Conservation (phyloP, 1,140 invertebrate species). For the Spodoptera frugiperda region DNA sequence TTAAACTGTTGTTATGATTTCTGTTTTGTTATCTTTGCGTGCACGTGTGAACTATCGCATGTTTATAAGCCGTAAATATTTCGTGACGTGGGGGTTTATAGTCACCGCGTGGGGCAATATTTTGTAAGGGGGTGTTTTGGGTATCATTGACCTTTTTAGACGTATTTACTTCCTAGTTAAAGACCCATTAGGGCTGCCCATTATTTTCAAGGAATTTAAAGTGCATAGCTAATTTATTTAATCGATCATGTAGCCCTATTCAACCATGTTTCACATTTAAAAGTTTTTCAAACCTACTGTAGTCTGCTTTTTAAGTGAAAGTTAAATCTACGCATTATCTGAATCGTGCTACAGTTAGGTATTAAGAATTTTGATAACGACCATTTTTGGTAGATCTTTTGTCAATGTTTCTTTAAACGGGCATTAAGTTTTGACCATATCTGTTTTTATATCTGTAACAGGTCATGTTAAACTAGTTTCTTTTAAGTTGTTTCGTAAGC, state of each 20-base stretch:
- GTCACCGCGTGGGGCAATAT: constrained; percentile 48
- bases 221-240: not conserved
- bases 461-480: constrained; percentile 24
- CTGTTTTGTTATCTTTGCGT: constrained; percentile 51
- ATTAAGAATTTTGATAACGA: constrained; percentile 18
- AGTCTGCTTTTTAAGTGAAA: constrained; percentile 12
- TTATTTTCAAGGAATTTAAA: constrained; percentile 1
- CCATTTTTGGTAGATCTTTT: constrained; percentile 40
- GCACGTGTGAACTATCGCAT: constrained; percentile 57
- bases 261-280: not conserved
- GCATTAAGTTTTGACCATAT: constrained; percentile 11
- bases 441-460: constrained; percentile 3
- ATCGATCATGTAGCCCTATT: not conserved
- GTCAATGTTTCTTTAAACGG: not conserved
- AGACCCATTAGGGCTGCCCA: not conserved
- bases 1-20: constrained; percentile 39
- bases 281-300: not conserved
- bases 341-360: not conserved
- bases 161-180: constrained; percentile 36
- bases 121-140: constrained; percentile 48
- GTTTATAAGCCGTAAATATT: constrained; percentile 63
- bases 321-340: not conserved
- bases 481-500: constrained; percentile 29
- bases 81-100: constrained; percentile 54
- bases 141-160: constrained; percentile 46